phyloP scores from a whole-genome alignment of 2,797 vertebrate genomes.

The Sebastes trivittatus region DNA sequence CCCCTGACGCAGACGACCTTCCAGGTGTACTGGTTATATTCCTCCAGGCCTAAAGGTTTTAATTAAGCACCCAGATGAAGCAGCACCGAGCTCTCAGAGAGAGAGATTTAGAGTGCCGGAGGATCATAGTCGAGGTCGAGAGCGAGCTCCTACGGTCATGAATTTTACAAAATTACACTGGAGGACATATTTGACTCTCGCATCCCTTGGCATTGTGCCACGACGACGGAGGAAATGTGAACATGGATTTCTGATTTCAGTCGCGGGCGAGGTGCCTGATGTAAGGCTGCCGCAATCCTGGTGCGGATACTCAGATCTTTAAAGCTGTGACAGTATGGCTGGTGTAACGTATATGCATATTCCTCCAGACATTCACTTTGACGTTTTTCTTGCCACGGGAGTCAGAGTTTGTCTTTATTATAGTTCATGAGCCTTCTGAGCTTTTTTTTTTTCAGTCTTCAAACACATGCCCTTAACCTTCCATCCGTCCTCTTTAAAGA shows the following conservation, averaged over 20 bases:
- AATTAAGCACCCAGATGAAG: slow-evolving; percentile 45
- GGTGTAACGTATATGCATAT: slow-evolving; percentile 19
- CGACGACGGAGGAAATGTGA: slow-evolving; percentile 12
- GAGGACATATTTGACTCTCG: slow-evolving; percentile 40
- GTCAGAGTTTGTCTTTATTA: neutral
- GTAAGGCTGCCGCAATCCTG: slow-evolving; percentile 61
- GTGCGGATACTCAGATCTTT: slow-evolving; percentile 17
- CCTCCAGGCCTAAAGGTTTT: slow-evolving; percentile 45
- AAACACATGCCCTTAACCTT: slow-evolving; percentile 1
- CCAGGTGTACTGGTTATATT: neutral
- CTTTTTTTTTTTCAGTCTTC: neutral
- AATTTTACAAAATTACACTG: slow-evolving; percentile 12
- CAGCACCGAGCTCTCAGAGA: slow-evolving; percentile 1
- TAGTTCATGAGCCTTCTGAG: neutral
- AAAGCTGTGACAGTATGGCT: slow-evolving; percentile 19
- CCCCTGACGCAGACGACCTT: neutral
- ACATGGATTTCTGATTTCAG: slow-evolving; percentile 17
- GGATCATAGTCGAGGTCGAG: neutral
- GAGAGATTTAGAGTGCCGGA: neutral
- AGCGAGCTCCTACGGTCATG: neutral
- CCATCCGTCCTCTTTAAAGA: slow-evolving; percentile 7
- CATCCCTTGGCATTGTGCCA: slow-evolving; percentile 9
- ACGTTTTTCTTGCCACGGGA: neutral
- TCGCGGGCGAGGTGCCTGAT: slow-evolving; percentile 49
- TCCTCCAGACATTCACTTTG: neutral